phyloP scores from a whole-genome alignment of 2,113 vertebrate genomes.

The Rhabdomys dilectus region DNA sequence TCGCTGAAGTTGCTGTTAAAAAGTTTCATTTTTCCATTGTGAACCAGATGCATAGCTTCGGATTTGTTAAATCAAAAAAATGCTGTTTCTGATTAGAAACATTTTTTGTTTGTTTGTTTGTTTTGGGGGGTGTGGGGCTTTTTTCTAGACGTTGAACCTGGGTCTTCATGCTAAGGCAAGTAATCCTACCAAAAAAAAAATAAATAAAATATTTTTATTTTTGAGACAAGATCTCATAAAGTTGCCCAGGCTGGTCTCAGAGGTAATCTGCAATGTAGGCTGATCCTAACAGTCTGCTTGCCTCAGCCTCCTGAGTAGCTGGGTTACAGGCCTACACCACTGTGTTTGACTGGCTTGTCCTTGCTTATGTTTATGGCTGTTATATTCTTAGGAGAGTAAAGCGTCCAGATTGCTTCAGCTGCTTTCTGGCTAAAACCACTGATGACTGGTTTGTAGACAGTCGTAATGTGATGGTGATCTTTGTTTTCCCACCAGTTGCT shows the following conservation, averaged over 20 bases:
- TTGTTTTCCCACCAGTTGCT: constrained; percentile 74
- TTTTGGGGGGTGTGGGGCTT: too few species aligned
- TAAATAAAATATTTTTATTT: not conserved
- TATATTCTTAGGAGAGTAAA: not conserved
- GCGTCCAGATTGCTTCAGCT: not conserved
- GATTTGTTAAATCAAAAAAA: constrained; percentile 46
- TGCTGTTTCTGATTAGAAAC: not conserved
- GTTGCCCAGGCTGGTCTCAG: not conserved
- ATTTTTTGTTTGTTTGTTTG: too few species aligned
- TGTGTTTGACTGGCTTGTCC: not conserved
- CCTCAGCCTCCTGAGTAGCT: not conserved
- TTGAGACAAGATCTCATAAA: not conserved
- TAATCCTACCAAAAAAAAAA: not conserved
- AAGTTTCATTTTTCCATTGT: constrained; percentile 30
- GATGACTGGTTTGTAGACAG: constrained; percentile 14
- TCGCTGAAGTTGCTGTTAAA: constrained; percentile 27
- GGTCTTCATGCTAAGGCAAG: not conserved
- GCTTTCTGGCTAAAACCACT: constrained; percentile 21
- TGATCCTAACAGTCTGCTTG: not conserved
- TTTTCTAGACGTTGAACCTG: not conserved
- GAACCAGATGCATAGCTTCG: constrained; percentile 24
- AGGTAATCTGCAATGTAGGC: not conserved
- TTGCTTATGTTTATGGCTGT: not conserved
- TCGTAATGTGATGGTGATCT: not conserved
- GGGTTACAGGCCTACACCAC: not conserved